Conservation (phyloP, 2,888 invertebrate genomes). For the Lepidocyrtinus sp. region DNA sequence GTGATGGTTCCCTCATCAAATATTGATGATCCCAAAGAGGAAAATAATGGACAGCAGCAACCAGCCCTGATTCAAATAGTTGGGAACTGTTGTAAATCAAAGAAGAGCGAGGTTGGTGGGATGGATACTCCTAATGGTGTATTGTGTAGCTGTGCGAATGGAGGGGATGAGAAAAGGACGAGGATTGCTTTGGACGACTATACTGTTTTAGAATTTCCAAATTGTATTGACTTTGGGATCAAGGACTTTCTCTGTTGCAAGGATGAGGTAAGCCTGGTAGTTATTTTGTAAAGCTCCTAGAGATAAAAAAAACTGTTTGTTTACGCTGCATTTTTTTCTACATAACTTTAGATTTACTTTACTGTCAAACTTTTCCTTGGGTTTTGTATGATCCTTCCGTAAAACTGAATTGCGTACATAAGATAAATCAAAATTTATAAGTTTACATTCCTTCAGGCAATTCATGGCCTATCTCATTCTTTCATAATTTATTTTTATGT, state of each 20-base stretch:
- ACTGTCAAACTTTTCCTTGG: too few relatives aligned
- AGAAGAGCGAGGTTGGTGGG: neutral
- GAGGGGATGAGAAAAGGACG: constrained; percentile 46
- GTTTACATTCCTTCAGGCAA: too few relatives aligned
- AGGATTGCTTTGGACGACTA: constrained; percentile 60
- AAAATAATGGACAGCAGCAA: constrained; percentile 19
- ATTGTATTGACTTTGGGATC: constrained; percentile 68
- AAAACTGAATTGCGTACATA: too few relatives aligned
- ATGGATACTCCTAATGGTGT: constrained; percentile 19
- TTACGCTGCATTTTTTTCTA: too few relatives aligned
- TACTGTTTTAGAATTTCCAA: constrained; percentile 50
- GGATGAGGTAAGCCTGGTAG: constrained; percentile 66
- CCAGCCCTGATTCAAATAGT: constrained; percentile 43
- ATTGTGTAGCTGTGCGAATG: constrained; percentile 35
- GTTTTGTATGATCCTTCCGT: too few relatives aligned
- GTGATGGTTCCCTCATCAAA: constrained; percentile 18
- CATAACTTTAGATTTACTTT: too few relatives aligned
- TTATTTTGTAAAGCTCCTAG: too few relatives aligned
- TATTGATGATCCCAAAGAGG: neutral
- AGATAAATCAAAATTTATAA: too few relatives aligned
- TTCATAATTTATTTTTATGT: too few relatives aligned
- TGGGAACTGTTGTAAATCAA: constrained; percentile 38
- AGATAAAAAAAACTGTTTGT: too few relatives aligned
- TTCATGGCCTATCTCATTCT: too few relatives aligned
- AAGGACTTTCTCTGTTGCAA: constrained; percentile 67